phyloP scores from a whole-genome alignment of 1,140 invertebrate species.

The Pectinophora gossypiella region DNA sequence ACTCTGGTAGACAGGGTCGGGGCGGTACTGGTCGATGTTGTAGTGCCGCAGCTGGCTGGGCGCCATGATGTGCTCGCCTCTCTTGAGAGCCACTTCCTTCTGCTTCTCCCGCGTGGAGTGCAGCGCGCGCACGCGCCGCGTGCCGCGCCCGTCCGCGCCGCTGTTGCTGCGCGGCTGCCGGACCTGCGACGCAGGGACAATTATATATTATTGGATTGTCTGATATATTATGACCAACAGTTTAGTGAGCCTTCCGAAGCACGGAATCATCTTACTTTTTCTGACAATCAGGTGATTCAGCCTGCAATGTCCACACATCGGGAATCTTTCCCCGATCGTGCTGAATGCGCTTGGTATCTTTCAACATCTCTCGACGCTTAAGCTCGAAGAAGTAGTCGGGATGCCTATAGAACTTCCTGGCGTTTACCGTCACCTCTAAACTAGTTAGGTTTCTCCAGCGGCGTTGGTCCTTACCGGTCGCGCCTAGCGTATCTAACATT shows the following conservation, averaged over 20 bases:
- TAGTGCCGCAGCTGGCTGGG: slow-evolving; percentile 48
- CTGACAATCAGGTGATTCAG: too few relatives aligned
- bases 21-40: slow-evolving; percentile 42
- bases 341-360: slow-evolving; percentile 86
- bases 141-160: slow-evolving; percentile 65
- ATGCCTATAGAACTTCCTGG: slow-evolving; percentile 99
- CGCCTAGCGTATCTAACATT: slow-evolving; percentile 95
- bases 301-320: too few relatives aligned
- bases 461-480: slow-evolving; percentile 96
- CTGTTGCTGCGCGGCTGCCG: slow-evolving; percentile 44
- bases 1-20: slow-evolving; percentile 46
- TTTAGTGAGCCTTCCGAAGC: too few relatives aligned
- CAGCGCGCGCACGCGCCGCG: slow-evolving; percentile 87
- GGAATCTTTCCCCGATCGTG: too few relatives aligned
- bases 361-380: slow-evolving; percentile 98
- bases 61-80: slow-evolving; percentile 90
- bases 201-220: too few relatives aligned
- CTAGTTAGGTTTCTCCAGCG: slow-evolving; percentile 94
- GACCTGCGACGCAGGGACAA: too few relatives aligned
- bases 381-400: slow-evolving; percentile 99
- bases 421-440: slow-evolving; percentile 98
- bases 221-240: too few relatives aligned
- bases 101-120: slow-evolving; percentile 92
- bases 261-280: too few relatives aligned
- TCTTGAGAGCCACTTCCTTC: slow-evolving; percentile 86